phyloP scores from a whole-genome alignment of 2,797 vertebrate genomes.

The Thaleichthys pacificus region DNA sequence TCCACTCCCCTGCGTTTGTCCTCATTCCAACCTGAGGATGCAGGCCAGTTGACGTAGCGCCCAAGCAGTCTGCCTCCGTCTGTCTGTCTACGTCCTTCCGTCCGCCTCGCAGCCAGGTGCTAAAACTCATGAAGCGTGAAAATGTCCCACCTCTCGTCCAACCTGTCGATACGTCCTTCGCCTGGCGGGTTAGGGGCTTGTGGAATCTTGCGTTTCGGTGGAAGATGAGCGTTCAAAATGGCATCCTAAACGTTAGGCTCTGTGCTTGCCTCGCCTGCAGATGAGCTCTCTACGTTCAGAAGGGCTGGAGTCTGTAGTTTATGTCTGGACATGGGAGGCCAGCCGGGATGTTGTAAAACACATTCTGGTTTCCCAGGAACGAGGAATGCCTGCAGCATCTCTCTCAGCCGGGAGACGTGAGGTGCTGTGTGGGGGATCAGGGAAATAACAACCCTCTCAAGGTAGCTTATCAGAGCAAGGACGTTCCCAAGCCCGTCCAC shows the following conservation, averaged over 20 bases:
- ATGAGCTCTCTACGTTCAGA: slow-evolving; percentile 46
- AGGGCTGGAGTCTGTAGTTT: slow-evolving; percentile 35
- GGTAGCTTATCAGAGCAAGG: neutral
- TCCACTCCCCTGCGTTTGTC: slow-evolving; percentile 29
- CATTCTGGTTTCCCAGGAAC: slow-evolving; percentile 45
- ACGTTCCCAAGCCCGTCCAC: neutral
- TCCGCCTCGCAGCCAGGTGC: no score
- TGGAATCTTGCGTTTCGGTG: slow-evolving; percentile 52
- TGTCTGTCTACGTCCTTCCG: no score
- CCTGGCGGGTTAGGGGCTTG: neutral
- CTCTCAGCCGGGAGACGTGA: slow-evolving; percentile 19
- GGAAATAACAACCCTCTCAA: no score
- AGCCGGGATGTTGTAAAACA: neutral
- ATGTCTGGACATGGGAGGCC: slow-evolving; percentile 54
- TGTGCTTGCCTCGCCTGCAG: neutral
- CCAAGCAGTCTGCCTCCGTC: no score
- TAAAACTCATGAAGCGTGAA: neutral
- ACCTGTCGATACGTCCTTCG: neutral
- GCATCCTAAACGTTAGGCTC: slow-evolving; percentile 1
- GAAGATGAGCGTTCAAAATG: slow-evolving; percentile 8
- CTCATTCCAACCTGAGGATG: slow-evolving; percentile 14
- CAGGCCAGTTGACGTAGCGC: no score
- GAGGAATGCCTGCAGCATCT: slow-evolving; percentile 44
- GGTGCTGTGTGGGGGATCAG: neutral
- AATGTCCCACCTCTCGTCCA: neutral